phyloP scores from a whole-genome alignment of 2,888 invertebrate species.

The Drosophila stalkeri region DNA sequence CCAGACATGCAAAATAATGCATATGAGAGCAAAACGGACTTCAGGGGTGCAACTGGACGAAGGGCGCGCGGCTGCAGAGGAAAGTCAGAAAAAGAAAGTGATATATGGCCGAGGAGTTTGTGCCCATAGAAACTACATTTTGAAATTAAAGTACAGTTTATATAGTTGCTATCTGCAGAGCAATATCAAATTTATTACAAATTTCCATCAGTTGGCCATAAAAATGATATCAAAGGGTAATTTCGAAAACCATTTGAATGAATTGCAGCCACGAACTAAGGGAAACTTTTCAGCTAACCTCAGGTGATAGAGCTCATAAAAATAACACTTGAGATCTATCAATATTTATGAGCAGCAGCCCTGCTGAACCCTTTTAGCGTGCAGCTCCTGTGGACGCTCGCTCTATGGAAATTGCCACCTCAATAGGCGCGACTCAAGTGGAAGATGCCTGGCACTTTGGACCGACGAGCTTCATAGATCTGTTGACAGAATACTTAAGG shows the following conservation, averaged over 20 bases:
- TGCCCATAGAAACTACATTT: neutral
- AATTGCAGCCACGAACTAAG: conserved; percentile 50
- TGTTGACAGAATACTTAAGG: conserved; percentile 80
- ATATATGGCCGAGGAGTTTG: conserved; percentile 10
- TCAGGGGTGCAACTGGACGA: conserved; percentile 67
- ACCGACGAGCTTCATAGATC: conserved; percentile 29
- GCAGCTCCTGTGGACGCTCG: conserved; percentile 18
- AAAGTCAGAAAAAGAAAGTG: conserved; percentile 10
- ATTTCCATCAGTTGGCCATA: conserved; percentile 68
- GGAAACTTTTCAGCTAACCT: conserved; percentile 41
- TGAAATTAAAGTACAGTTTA: conserved; percentile 11
- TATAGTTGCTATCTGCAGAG: conserved; percentile 16
- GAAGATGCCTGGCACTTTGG: conserved; percentile 9
- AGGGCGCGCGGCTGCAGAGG: conserved; percentile 49
- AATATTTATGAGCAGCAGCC: conserved; percentile 66
- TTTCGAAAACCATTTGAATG: conserved; percentile 60
- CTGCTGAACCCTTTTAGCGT: conserved; percentile 70
- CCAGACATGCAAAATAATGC: conserved; percentile 81
- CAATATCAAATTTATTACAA: conserved; percentile 59
- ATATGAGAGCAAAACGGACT: conserved; percentile 54
- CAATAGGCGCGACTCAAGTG: conserved; percentile 62
- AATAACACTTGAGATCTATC: conserved; percentile 71
- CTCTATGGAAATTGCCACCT: conserved; percentile 43
- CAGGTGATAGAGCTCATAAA: conserved; percentile 36
- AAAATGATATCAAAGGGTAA: conserved; percentile 69